These are phyloP conservation scores for Microcebus tavaratra DNA, from an alignment of 2,113 vertebrate species.

Conservation along the genomic window DNA sequence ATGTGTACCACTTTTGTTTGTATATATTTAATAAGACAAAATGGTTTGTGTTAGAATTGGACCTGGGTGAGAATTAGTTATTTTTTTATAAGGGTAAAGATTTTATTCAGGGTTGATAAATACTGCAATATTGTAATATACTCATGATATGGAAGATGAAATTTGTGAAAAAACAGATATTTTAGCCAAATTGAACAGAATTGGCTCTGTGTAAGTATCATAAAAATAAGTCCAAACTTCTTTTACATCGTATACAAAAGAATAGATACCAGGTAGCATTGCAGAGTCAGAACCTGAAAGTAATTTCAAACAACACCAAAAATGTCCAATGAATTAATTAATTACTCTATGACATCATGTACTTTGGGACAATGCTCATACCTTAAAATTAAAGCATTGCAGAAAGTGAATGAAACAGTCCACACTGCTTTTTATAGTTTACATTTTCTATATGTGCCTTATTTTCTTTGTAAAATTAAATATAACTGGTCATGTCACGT, in stretches of 20 bases:
- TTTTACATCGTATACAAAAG: not conserved
- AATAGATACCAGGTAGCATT: not conserved
- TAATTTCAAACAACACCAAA: not conserved
- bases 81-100: not conserved
- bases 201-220: not conserved
- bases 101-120: not conserved
- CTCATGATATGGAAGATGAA: not conserved
- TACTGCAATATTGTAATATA: not conserved
- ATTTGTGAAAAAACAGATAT: not conserved
- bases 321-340: not conserved
- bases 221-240: not conserved
- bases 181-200: not conserved
- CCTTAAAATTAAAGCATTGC: not conserved
- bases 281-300: not conserved
- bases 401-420: not conserved
- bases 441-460: not conserved
- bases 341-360: not conserved
- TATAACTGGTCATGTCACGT: not conserved
- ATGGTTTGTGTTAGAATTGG: not conserved
- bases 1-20: not conserved
- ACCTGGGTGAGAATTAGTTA: not conserved
- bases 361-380: not conserved
- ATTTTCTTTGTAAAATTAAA: conserved; percentile 1
- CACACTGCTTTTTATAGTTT: not conserved
- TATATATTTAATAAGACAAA: not conserved